A percentile compares a stretch with the other conserved stretches of the same genome.
Conservation (phyloP, 2,797 vertebrate genomes). For the Eutrigla gurnardus region DNA sequence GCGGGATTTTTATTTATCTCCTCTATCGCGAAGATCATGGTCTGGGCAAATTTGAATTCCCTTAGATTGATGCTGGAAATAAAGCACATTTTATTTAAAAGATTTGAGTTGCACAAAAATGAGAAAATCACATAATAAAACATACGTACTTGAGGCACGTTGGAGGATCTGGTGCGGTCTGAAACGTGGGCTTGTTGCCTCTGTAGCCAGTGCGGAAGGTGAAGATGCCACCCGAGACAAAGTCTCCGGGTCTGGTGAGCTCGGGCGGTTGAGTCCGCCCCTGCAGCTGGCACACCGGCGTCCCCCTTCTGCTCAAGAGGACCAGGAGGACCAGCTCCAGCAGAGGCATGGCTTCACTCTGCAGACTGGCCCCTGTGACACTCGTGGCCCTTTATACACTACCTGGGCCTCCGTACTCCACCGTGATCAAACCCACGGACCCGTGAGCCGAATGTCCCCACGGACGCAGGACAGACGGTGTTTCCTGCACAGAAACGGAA, state of each 20-base stretch:
- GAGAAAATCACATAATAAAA: neutral
- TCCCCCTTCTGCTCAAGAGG: conserved; percentile 48
- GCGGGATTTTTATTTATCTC: conserved; percentile 73
- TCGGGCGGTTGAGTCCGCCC: conserved; percentile 61
- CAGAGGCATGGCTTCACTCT: conserved; percentile 50
- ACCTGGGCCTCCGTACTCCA: neutral
- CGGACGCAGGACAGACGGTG: conserved; percentile 1
- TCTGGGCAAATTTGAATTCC: conserved; percentile 78
- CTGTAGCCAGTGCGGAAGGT: conserved; percentile 72
- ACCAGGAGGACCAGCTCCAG: conserved; percentile 58
- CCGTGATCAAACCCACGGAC: neutral
- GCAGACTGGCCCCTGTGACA: neutral
- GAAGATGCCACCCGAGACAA: conserved; percentile 80
- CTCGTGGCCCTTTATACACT: conserved; percentile 25
- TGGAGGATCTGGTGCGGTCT: conserved; percentile 56
- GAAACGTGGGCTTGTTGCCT: conserved; percentile 59
- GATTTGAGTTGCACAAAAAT: neutral
- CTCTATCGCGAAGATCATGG: conserved; percentile 77
- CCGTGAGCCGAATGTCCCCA: neutral
- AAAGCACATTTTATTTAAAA: neutral
- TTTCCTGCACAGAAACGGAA: neutral
- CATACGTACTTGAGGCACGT: conserved; percentile 72
- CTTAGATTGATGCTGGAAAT: conserved; percentile 71
- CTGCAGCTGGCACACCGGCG: conserved; percentile 58
- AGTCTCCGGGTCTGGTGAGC: conserved; percentile 69